Base-by-base conservation (phyloP, 2,797 vertebrate species). In the Antennarius maculatus region DNA sequence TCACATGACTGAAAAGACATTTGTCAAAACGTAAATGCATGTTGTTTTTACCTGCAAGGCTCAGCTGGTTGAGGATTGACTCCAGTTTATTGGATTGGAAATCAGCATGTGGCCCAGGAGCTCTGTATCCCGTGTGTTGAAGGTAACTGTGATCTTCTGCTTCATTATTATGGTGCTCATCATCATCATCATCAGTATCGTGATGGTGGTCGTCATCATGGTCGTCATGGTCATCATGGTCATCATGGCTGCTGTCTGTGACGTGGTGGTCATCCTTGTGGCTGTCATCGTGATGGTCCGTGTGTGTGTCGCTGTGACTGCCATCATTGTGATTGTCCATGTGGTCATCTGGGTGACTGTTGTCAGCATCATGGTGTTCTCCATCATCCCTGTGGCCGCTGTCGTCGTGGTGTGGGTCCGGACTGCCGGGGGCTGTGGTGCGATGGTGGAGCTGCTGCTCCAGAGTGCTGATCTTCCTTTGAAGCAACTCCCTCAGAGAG, bases 401-500 rank as follows among this genome's bases (percentile, higher is more conserved):
- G 51, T 84, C 60, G 12, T 82, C 55, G 0, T 77, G 46, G 0
- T 86, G 81, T n/a, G 75, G 78, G 43, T 80, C 81, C 0, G 66
- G 66, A 41, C 58, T 37, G 48, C 69, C 71, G 31, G 81, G 79
- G 41, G 85, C 41, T 0, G 80, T n/a, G 2, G 61, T 85, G 29
- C 62, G 79, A 18, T 77, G 90, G 7, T 91, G 91, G 63, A 94
- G 91, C 86, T 95, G 95, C 64, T 92, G 85, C 78, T 96, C 95
- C 63, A 96, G 86, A 48, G 90, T 67, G 8, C 51, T 83, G 64
- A 95, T 95, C 89, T 94, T 95, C 80, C 94, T 92, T 89, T 94
- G 95, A 45, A 96, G 92, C 31, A 94, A 91, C 61, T 95, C 94
- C 60, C 86, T 93, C 78, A 95, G 84, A 39, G 94, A 94, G 75